Percentiles rank a stretch among this genome's conserved stretches.
phyloP scores from a whole-genome alignment of 2,113 vertebrate genomes.

The Oncorhynchus tshawytscha region DNA sequence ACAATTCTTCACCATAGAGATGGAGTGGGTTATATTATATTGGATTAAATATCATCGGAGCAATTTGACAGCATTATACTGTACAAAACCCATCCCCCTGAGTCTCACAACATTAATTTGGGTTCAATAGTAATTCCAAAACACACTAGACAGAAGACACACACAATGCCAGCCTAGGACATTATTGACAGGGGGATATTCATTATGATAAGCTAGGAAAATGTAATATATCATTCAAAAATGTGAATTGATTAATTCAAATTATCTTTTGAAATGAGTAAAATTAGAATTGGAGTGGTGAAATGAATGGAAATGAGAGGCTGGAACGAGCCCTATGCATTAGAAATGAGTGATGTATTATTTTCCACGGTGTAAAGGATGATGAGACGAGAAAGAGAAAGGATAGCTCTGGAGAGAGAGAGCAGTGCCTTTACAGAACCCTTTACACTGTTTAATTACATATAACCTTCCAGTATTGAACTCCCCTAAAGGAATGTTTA shows the following conservation, averaged over 20 bases:
- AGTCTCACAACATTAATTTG: conserved; percentile 56
- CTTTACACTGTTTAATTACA: no score
- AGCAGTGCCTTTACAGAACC: no score
- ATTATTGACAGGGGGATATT: conserved; percentile 60
- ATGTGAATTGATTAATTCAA: conserved; percentile 65
- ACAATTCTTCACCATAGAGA: conserved; percentile 32
- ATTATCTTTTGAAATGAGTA: conserved; percentile 19
- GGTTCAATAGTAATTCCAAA: conserved; percentile 60
- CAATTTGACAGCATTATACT: conserved; percentile 50
- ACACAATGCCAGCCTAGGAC: conserved; percentile 48
- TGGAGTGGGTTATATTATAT: conserved; percentile 44
- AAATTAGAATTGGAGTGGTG: conserved; percentile 37
- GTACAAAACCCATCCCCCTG: conserved; percentile 34
- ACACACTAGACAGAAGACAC: conserved; percentile 29
- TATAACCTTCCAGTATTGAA: no score
- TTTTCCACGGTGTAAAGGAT: not conserved
- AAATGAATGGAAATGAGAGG: conserved; percentile 14
- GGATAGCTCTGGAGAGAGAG: no score
- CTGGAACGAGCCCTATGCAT: not conserved
- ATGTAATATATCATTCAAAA: conserved; percentile 57
- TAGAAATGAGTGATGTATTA: no score
- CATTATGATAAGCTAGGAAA: conserved; percentile 66
- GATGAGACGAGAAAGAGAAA: not conserved
- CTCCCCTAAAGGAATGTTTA: no score
- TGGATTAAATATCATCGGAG: conserved; percentile 47